Percentiles rank a stretch among this genome's conserved stretches.
Conservation (phyloP, 1,140 invertebrate species). For the Ectropis grisescens region DNA sequence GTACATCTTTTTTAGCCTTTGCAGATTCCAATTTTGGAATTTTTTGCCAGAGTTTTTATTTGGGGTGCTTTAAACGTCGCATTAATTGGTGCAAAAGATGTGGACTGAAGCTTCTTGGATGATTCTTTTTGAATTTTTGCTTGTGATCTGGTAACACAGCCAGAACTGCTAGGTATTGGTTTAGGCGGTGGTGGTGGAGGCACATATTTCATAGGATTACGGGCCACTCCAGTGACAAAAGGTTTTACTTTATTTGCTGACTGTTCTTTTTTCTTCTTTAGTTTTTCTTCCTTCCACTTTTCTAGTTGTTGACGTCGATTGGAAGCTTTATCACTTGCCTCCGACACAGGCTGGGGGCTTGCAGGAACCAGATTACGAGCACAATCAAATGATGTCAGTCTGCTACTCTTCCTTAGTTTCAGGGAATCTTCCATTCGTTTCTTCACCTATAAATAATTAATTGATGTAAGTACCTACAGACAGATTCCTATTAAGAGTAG, state of each 20-base stretch:
- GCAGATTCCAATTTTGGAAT: too few species aligned
- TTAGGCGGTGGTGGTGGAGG: constrained; percentile 33
- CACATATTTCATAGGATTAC: constrained; percentile 26
- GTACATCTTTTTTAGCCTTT: too few species aligned
- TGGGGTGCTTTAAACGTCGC: constrained; percentile 35
- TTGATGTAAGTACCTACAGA: not conserved
- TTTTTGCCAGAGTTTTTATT: too few species aligned
- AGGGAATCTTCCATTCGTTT: constrained; percentile 34
- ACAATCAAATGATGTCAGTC: constrained; percentile 37
- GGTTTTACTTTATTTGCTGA: constrained; percentile 44
- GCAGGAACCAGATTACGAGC: constrained; percentile 31
- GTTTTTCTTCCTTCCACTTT: constrained; percentile 53
- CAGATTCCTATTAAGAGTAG: too few species aligned
- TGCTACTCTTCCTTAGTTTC: constrained; percentile 28
- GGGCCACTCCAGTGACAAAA: constrained; percentile 34
- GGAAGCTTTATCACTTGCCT: constrained; percentile 24
- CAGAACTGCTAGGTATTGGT: constrained; percentile 36
- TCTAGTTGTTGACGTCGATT: constrained; percentile 38
- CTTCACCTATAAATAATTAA: constrained; percentile 29
- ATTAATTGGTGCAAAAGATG: constrained; percentile 52
- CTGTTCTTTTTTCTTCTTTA: constrained; percentile 37
- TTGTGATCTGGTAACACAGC: constrained; percentile 44
- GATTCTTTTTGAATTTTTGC: constrained; percentile 15
- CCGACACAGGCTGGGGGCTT: constrained; percentile 15
- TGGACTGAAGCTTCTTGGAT: constrained; percentile 6